Evolutionary conservation across 2,888 invertebrate species (phyloP), one percentile per base, ranked within the genome.

Genomic region (Sympetrum striolatum): DNA sequence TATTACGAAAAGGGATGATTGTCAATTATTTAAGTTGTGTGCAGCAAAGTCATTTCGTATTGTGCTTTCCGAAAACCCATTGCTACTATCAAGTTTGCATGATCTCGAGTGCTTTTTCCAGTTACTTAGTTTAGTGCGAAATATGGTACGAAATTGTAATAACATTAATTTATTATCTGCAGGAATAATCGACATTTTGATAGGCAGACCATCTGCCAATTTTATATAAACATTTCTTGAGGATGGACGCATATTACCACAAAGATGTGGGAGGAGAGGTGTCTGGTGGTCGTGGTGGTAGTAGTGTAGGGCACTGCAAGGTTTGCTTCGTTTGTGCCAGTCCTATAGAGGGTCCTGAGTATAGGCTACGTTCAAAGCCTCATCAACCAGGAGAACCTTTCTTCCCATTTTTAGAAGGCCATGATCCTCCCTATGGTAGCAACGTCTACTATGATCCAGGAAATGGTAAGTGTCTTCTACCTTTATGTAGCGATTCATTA

Each of bases 351-450:
- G 94, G 95, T 64, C 96, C 96, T 91, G 94, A 95, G 90, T 95
- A 95, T 93, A 95, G 95, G 92, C 93, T 97, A 90, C 95, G 96
- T 92, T 96, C 96, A 82, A 96, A 96, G 93, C 96, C 96, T 5
- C 90, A 96, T 92, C 95, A 96, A 92, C 95, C 96, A 73, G 95
- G 95, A 91, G 97, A 97, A 93, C 96, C 98, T 15, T 98, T 97
- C 94, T 98, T 98, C 94, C 98, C 98, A 90, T 98, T 98, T 94
- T 95, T 98, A 93, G 98, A 98, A 92, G 96, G 97, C 31, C 98
- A 98, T 94, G 97, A 98, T 92, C 96, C 98, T 22, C 98, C 98
- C 0, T 94, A 95, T 91, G 97, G 97, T n/a, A 94, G 95, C 92
- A 93, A 94, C 79, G 93, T 92, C 25, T 81, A 81, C 53, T 90